Conservation (phyloP, 2,113 vertebrate species). For the Nycticebus coucang region DNA sequence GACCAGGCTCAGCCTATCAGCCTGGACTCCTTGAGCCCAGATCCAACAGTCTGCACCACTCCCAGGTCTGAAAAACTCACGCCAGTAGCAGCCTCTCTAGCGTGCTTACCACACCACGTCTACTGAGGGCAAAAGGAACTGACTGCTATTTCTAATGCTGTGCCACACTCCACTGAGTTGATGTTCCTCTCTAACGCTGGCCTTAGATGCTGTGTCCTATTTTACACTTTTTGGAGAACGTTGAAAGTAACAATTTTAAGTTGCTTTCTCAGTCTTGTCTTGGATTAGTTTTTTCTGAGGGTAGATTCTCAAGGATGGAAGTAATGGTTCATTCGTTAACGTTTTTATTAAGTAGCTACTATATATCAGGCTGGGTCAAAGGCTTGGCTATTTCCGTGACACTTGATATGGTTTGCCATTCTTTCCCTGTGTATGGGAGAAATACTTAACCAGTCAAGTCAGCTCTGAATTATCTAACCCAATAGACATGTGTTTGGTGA, state of each 20-base stretch:
- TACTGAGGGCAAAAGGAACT: background rate
- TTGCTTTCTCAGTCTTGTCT: constrained; percentile 10
- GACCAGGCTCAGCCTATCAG: too few relatives aligned
- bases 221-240: constrained; percentile 22
- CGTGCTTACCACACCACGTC: too few relatives aligned
- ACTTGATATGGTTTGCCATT: background rate
- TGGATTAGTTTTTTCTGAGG: constrained; percentile 11
- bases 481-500: background rate
- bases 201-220: background rate
- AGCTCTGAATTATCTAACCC: background rate
- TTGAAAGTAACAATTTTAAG: constrained; percentile 17
- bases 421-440: background rate
- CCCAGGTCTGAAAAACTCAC: too few relatives aligned
- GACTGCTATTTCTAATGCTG: background rate
- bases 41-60: too few relatives aligned
- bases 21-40: too few relatives aligned
- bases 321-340: background rate
- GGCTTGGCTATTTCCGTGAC: background rate
- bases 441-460: background rate
- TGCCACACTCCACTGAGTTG: background rate
- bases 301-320: constrained; percentile 5
- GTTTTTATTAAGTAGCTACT: constrained; percentile 26
- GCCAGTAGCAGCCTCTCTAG: too few relatives aligned
- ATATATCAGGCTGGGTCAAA: background rate
- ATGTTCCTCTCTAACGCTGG: background rate